Evolutionary conservation across 2,113 vertebrate genomes (phyloP), one percentile per base, ranked within the genome.

Genomic region (Delphinapterus leucas): DNA sequence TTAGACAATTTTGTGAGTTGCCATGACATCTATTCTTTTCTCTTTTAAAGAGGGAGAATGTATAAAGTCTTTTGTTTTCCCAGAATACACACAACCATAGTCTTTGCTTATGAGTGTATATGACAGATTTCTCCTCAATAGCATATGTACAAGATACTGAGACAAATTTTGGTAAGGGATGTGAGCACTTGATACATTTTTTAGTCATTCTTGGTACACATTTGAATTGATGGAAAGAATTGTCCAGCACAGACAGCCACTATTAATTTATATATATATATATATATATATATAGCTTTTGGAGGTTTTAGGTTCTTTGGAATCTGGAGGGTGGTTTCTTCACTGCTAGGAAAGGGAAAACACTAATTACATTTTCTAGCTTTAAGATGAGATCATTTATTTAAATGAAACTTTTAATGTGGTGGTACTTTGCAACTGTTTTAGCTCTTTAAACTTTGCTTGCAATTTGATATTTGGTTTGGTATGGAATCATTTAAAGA

Each of bases 331-430:
- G 44, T 77, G 18, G 55, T 96, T 96, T 96, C 55, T 70, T 93
- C 68, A 23, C 10, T 93, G 17, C 36, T 74, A 86, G 53, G 76
- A 71, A 79, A 97, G 65, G 25, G 61, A 94, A 92, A 95, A 88
- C 53, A 36, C 38, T 92, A 88, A 90, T 84, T 95, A 92, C 14
- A 71, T 80, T 88, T 96, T 21, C 93, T 87, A 87, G 23, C 25
- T 67, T 95, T 93, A 89, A 90, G 53, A 97, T 96, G 96, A 97
- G 76, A 90, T 97, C 76, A 96, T 81, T 95, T 80, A 83, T 93
- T 91, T 96, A 96, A 97, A 85, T 63, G 53, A 95, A 96, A 88
- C 67, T 36, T 84, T 94, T 81, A 97, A 84, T 84, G 63, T 84
- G 86, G 70, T 92, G 74, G 58, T 94, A 77, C 58, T 95, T 93